Evolutionary conservation across 30 jellyfish, hydroid and myxozoan species (phyloP), one percentile per base, ranked within the genome.

Genomic region (Turritopsis dohrnii): DNA sequence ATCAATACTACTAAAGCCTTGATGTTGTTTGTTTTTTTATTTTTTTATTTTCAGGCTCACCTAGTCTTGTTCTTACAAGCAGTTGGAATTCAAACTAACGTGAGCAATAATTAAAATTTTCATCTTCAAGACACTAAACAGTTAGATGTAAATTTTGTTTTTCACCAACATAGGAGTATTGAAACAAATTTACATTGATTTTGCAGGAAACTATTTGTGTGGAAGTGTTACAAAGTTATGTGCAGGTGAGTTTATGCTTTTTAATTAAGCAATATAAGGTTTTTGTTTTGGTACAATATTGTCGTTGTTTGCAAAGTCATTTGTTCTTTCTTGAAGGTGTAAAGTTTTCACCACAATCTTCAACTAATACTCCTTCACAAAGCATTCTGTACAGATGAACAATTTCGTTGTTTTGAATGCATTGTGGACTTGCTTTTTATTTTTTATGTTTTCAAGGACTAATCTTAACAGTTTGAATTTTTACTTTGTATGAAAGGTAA

Each of bases 11-110:
- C 41, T 29, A 74, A 29, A 20, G 17, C 72, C 65, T 29, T 18
- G 83, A n/a, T 80, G 71, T 7, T 82, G 28, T 1, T 0, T 29
- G 26, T 65, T 66, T n/a, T 5, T 13, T 1, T 13, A 66, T 20
- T 69, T 26, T 82, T 17, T 69, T 66, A n/a, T 65, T 25, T 71
- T 22, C 28, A 82, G 89, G 89, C 89, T 0, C 89, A 82, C 24
- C 28, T 82, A 26, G 85, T 71, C 27, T 30, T 82, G 84, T 82
- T 82, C 65, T 73, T 82, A 21, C 89, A 82, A 82, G 85, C 89
- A 4, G 71, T 71, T 71, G 89, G 89, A 30, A 27, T 82, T 52
- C 89, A 82, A 66, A 71, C 85, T 21, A 54, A 82, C 79, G 89
- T 82, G 77, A 69, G 77, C 28, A 7, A 27, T 69, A 66, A 7